These are phyloP conservation scores for Mola mola DNA, from an alignment of 2,113 vertebrate species.

Conservation along the genomic window DNA sequence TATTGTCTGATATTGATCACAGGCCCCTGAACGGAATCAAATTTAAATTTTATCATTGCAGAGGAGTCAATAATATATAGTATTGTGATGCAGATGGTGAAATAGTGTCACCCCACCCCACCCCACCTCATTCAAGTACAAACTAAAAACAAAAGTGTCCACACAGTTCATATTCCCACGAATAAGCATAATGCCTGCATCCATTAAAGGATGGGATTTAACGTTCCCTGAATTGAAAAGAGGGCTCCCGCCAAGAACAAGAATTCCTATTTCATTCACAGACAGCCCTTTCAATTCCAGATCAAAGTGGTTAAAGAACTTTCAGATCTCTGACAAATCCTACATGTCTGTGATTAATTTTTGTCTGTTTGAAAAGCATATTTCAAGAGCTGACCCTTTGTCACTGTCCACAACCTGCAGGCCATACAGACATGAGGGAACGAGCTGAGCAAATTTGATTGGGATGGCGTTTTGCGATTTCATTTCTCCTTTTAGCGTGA, in stretches of 20 bases:
- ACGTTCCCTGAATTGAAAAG: constrained; percentile 16
- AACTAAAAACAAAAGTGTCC: background rate
- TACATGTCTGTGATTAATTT: constrained; percentile 55
- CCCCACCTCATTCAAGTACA: background rate
- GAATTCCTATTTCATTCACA: constrained; percentile 53
- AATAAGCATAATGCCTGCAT: background rate
- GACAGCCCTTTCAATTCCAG: constrained; percentile 16
- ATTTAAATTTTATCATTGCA: too few relatives aligned
- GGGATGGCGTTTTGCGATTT: constrained; percentile 30
- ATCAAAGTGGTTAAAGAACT: constrained; percentile 50
- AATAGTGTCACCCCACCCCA: too few relatives aligned
- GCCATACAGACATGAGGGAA: constrained; percentile 36
- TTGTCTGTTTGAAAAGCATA: constrained; percentile 32
- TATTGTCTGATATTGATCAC: too few relatives aligned
- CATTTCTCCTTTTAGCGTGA: constrained; percentile 21
- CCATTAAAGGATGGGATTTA: background rate
- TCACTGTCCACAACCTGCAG: constrained; percentile 9
- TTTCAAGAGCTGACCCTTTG: constrained; percentile 42
- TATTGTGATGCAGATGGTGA: too few relatives aligned
- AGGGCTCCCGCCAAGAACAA: constrained; percentile 3
- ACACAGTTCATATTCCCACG: background rate
- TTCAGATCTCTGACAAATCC: constrained; percentile 50
- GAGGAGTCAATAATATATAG: too few relatives aligned
- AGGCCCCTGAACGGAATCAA: too few relatives aligned
- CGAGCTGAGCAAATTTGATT: constrained; percentile 42